Evolutionary conservation across 2,888 invertebrate species (phyloP), one percentile per base, ranked within the genome.

Genomic region (Drosophila emarginata): DNA sequence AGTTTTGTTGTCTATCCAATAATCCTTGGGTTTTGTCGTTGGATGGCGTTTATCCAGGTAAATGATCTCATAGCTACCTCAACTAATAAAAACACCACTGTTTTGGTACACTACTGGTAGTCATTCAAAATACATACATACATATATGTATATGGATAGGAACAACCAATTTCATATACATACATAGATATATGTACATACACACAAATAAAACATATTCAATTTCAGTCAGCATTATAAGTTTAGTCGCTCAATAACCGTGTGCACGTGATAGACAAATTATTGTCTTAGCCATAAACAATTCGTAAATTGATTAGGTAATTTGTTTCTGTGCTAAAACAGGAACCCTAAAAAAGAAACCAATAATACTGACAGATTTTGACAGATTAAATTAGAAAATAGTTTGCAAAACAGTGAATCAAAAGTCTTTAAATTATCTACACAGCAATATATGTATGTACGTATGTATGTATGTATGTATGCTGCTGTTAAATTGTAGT

Each of bases 1-100:
- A 39, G 61, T 14, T 61, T 61, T 53, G 15, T 54, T 36, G 32
- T 32, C 32, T 9, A 45, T 15, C 18, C 40, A 45, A 15, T 15
- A 9, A 45, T 45, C 40, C 18, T 45, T 45, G 40, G 40, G 2
- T 45, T 45, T 18, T 7, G 4, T 45, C 45, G 11, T 18, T 45
- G 40, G 40, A 45, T 45, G 18, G 3, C 12, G 45, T 12, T 4
- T 18, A 4, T 21, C 11, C 45, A 45, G 45, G 45, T 45, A 45
- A 45, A 21, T 21, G 12, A 45, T 45, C 45, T 18, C 45, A 45
- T 21, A 14, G 26, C 39, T 21, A 45, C 21, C 4, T 4, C 11
- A 6, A 14, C 39, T 14, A 32, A 9, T 32, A 32, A 9, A 28
- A 5, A 32, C 1, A 5, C 39, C 39, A 45, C 12, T 18, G 37